A percentile compares a stretch with the other conserved stretches of the same genome.
Conservation (phyloP, 2,113 vertebrate genomes). For the Ceyx margarethae region DNA sequence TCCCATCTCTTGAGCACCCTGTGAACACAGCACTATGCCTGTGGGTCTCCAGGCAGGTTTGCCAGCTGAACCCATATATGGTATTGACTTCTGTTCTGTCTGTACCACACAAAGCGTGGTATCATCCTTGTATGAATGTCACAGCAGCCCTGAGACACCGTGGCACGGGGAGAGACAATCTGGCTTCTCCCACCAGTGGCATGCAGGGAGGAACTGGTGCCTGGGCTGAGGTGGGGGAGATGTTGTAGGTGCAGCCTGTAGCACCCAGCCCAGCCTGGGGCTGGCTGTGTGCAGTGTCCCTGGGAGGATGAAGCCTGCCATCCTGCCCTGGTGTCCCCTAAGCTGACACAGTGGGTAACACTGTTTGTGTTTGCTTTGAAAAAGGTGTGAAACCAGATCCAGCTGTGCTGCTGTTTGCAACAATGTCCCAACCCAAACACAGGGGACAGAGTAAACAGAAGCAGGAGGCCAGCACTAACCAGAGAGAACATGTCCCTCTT, state of each 20-base stretch:
- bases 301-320: fast-evolving
- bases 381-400: slow-evolving; percentile 26
- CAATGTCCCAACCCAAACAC: not conserved
- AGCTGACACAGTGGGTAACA: fast-evolving
- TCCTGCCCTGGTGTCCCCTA: not conserved
- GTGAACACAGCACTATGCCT: fast-evolving
- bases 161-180: fast-evolving
- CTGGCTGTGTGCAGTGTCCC: fast-evolving
- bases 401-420: not conserved
- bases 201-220: not conserved
- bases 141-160: not conserved
- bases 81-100: not conserved
- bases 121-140: fast-evolving
- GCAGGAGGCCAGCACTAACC: fast-evolving
- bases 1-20: not conserved
- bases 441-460: not conserved
- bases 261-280: not conserved
- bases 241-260: fast-evolving
- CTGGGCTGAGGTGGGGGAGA: fast-evolving
- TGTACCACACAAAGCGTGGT: not conserved
- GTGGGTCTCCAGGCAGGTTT: fast-evolving
- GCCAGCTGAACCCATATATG: fast-evolving
- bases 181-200: not conserved
- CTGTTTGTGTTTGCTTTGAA: slow-evolving; percentile 2
- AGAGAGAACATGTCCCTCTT: not conserved